These are phyloP conservation scores for Nesogale talazaci DNA, from an alignment of 2,113 vertebrate species.

Conservation along the genomic window DNA sequence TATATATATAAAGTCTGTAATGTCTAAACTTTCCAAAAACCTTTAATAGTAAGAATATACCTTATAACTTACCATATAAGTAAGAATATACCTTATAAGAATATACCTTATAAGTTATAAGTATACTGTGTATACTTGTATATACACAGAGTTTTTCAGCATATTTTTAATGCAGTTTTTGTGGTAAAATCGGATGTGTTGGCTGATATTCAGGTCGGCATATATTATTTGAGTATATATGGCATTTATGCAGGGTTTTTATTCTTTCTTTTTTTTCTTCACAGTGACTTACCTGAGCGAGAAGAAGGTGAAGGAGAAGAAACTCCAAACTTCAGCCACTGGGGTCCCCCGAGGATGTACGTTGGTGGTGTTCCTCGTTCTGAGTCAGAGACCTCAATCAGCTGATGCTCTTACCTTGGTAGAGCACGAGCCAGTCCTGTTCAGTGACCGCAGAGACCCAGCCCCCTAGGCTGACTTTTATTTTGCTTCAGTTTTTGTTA, in stretches of 20 bases:
- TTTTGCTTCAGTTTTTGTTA: background rate
- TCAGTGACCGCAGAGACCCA: background rate
- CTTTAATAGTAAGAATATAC: background rate
- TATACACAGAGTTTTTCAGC: no score
- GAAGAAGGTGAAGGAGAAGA: slow-evolving; percentile 99
- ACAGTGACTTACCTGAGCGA: slow-evolving; percentile 94
- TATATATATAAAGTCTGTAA: background rate
- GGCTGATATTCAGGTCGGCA: no score
- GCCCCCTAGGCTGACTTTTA: background rate
- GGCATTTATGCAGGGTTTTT: background rate
- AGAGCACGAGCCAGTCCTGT: background rate
- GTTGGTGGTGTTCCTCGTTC: slow-evolving; percentile 64
- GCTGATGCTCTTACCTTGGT: background rate
- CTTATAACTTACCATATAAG: background rate
- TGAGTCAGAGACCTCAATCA: background rate
- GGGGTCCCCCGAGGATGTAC: slow-evolving; percentile 94
- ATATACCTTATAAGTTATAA: background rate
- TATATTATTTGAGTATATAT: no score
- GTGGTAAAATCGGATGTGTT: no score
- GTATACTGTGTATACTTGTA: no score
- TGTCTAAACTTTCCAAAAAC: background rate
- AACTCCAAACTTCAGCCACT: slow-evolving; percentile 96
- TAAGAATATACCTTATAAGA: background rate
- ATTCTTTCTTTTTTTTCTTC: slow-evolving; percentile 55
- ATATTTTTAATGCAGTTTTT: no score